These are phyloP conservation scores for Cryptocephalus primarius DNA, from an alignment of 2,888 invertebrate species.

Conservation along the genomic window DNA sequence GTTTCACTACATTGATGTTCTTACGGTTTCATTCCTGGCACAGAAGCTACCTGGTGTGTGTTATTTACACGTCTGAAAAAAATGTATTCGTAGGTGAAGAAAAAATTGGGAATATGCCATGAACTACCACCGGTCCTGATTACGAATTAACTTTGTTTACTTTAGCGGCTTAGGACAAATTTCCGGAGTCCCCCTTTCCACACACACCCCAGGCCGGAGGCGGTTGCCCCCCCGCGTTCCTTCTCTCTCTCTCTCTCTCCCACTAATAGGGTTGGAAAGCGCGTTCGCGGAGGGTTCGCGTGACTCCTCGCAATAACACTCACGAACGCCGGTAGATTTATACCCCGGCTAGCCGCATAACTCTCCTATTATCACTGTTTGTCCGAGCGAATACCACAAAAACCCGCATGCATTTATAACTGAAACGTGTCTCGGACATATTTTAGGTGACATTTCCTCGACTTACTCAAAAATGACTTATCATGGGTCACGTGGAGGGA, in stretches of 20 bases:
- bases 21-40: too few relatives aligned
- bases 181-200: not conserved
- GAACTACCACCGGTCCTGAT: too few relatives aligned
- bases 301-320: slow-evolving; percentile 32
- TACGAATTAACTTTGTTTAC: too few relatives aligned
- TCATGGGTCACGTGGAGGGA: not conserved
- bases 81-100: too few relatives aligned
- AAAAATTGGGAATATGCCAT: too few relatives aligned
- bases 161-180: not conserved
- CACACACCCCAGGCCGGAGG: slow-evolving; percentile 1
- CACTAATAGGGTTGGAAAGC: slow-evolving; percentile 6
- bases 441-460: not conserved
- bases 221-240: slow-evolving; percentile 5
- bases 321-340: slow-evolving; percentile 33
- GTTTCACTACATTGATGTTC: too few relatives aligned
- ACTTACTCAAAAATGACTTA: not conserved
- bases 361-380: slow-evolving; percentile 36
- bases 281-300: slow-evolving; percentile 17
- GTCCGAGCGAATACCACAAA: slow-evolving; percentile 31
- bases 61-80: too few relatives aligned
- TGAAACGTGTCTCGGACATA: not conserved
- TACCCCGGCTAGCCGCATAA: slow-evolving; percentile 28
- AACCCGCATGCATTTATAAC: slow-evolving; percentile 24
- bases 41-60: too few relatives aligned
- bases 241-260: not conserved